phyloP scores from a whole-genome alignment of 2,113 vertebrate species.

The Apodemus sylvaticus region DNA sequence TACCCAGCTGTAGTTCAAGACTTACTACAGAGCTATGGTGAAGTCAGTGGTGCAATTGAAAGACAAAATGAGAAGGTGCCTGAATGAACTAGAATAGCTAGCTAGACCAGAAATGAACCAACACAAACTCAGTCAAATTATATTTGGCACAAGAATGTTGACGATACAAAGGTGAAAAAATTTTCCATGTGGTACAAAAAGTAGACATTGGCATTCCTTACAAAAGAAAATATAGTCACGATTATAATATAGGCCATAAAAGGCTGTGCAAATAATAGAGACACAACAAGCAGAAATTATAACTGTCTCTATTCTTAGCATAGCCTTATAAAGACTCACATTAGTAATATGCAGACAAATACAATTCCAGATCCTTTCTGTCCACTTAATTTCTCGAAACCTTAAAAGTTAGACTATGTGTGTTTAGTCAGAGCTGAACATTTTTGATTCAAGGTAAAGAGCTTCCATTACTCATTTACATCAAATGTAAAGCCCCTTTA shows the following conservation, averaged over 20 bases:
- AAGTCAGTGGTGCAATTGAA: background rate
- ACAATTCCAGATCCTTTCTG: background rate
- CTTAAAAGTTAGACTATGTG: background rate
- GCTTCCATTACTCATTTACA: background rate
- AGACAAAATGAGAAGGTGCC: background rate
- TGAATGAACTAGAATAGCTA: background rate
- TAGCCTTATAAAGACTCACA: background rate
- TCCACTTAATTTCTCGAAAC: background rate
- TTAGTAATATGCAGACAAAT: background rate
- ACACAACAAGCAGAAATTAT: background rate
- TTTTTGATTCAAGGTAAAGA: slow-evolving; percentile 35
- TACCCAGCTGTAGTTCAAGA: background rate
- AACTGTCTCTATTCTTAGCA: background rate
- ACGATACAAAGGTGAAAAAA: background rate
- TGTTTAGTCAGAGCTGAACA: background rate
- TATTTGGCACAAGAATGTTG: background rate
- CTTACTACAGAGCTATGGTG: background rate
- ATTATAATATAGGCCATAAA: background rate
- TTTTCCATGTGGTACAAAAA: background rate
- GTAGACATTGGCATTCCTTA: background rate
- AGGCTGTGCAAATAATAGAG: background rate
- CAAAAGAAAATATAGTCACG: background rate
- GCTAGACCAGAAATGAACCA: background rate
- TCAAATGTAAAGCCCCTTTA: background rate
- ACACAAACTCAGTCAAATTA: background rate